Conservation (phyloP, 1,140 invertebrate species). For the Conus ventricosus region DNA sequence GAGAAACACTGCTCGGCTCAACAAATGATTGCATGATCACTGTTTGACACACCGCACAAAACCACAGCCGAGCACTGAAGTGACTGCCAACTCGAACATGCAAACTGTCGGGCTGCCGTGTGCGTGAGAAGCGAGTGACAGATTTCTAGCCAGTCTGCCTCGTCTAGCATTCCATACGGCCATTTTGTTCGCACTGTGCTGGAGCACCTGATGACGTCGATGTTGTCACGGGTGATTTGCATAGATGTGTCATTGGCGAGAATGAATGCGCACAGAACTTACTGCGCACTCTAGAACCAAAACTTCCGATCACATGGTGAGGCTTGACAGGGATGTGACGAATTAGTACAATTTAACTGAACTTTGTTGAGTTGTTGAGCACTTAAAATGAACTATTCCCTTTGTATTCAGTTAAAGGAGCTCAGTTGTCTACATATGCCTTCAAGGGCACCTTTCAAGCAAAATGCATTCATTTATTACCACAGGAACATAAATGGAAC, state of each 20-base stretch:
- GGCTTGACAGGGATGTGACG: slow-evolving; percentile 32
- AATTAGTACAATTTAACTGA: not conserved
- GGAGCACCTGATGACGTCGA: slow-evolving; percentile 68
- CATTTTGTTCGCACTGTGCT: slow-evolving; percentile 37
- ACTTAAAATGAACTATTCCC: no score
- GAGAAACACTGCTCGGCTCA: not conserved
- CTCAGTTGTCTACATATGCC: no score
- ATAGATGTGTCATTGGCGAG: slow-evolving; percentile 52
- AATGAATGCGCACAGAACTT: slow-evolving; percentile 44
- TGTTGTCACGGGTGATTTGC: slow-evolving; percentile 73
- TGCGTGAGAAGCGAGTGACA: slow-evolving; percentile 1
- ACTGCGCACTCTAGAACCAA: slow-evolving; percentile 38
- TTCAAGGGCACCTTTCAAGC: no score
- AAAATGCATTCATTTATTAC: no score
- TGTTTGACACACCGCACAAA: not conserved
- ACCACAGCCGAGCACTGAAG: not conserved
- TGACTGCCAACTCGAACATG: not conserved
- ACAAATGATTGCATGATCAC: not conserved
- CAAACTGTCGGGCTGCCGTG: not conserved
- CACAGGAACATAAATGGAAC: no score
- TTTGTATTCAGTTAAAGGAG: no score
- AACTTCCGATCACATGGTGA: slow-evolving; percentile 37
- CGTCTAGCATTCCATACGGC: slow-evolving; percentile 37
- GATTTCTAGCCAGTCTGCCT: not conserved
- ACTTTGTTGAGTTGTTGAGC: not conserved